Evolutionary conservation across 2,113 vertebrate genomes (phyloP).

Genomic region (Lethenteron camtschaticum): DNA sequence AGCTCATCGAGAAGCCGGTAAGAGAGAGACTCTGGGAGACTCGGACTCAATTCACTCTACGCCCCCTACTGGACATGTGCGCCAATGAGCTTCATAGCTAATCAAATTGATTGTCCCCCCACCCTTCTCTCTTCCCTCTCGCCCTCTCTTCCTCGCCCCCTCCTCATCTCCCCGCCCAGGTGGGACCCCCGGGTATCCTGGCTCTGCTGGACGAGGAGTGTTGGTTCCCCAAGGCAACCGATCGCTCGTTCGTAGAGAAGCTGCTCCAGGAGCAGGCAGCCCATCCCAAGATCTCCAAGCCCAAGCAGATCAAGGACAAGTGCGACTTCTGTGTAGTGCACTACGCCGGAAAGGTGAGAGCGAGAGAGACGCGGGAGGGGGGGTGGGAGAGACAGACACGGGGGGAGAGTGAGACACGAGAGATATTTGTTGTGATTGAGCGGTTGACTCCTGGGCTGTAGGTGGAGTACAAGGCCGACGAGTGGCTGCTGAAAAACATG

Average conservation of each 20-base stretch:
- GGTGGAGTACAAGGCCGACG: conserved; percentile 62
- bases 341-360: conserved; percentile 57
- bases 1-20: conserved; percentile 59
- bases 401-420: neutral
- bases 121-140: neutral
- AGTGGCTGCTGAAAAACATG: conserved; percentile 80
- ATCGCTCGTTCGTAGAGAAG: conserved; percentile 66
- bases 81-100: too few relatives aligned
- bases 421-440: neutral
- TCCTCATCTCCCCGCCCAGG: conserved; percentile 17
- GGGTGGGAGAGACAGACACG: too few relatives aligned
- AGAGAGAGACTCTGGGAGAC: conserved; percentile 7
- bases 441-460: conserved; percentile 12
- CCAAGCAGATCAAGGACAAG: conserved; percentile 44
- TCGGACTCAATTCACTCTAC: too few relatives aligned
- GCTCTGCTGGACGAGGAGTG: conserved; percentile 68
- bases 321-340: conserved; percentile 61
- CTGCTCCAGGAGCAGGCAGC: conserved; percentile 40
- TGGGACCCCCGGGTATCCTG: conserved; percentile 48
- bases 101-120: neutral
- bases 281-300: conserved; percentile 56
- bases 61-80: too few relatives aligned
- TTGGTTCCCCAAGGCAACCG: conserved; percentile 71
- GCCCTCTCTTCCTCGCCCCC: neutral
- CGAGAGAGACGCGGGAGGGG: too few relatives aligned